These are phyloP conservation scores for Tetropium fuscum DNA, from an alignment of 2,888 invertebrate genomes.

Conservation along the genomic window DNA sequence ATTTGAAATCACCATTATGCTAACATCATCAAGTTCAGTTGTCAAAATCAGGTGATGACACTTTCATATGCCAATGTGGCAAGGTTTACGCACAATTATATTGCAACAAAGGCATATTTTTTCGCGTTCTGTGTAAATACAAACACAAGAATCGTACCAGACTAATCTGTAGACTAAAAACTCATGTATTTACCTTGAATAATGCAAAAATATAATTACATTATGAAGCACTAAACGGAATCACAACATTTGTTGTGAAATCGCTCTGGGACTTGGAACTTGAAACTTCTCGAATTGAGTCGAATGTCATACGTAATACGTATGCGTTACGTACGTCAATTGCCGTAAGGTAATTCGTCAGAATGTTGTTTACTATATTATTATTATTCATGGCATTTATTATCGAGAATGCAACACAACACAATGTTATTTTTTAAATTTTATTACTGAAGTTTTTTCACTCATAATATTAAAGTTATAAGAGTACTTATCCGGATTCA, in stretches of 20 bases:
- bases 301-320: constrained; percentile 53
- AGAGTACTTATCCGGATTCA: too few relatives aligned
- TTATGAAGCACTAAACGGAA: constrained; percentile 59
- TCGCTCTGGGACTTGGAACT: constrained; percentile 38
- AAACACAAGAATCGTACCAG: not conserved
- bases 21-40: constrained; percentile 50
- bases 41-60: constrained; percentile 64
- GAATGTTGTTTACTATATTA: too few relatives aligned
- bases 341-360: constrained; percentile 9
- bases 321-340: constrained; percentile 46
- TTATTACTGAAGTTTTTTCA: too few relatives aligned
- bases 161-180: constrained; percentile 10
- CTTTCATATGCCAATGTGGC: constrained; percentile 56
- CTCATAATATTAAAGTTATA: too few relatives aligned
- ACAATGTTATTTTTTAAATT: too few relatives aligned
- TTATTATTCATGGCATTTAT: too few relatives aligned
- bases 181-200: constrained; percentile 59
- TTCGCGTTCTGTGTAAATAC: constrained; percentile 11
- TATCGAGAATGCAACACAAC: too few relatives aligned
- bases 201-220: constrained; percentile 62
- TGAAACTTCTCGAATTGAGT: constrained; percentile 39
- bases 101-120: constrained; percentile 14
- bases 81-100: constrained; percentile 35
- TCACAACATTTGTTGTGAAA: constrained; percentile 66
- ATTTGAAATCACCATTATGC: constrained; percentile 49